These are phyloP conservation scores for Gymnarchus niloticus DNA, from an alignment of 2,113 vertebrate genomes.

Conservation along the genomic window DNA sequence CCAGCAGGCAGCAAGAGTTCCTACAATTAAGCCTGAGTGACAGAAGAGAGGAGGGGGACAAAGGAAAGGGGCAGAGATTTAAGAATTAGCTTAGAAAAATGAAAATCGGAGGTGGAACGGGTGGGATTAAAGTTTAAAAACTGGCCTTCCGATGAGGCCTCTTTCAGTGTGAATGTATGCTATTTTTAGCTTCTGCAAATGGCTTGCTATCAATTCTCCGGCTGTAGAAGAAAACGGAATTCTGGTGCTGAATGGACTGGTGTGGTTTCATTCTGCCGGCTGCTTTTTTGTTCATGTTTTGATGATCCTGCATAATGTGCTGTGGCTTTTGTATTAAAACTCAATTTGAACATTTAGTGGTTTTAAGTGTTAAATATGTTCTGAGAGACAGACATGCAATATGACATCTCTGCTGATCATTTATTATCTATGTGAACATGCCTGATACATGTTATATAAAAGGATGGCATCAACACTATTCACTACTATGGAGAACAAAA, in stretches of 20 bases:
- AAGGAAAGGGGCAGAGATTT: neutral
- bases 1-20: slow-evolving; percentile 79
- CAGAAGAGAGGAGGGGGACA: neutral
- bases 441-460: neutral
- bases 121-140: neutral
- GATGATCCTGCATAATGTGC: neutral
- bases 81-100: neutral
- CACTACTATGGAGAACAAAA: neutral
- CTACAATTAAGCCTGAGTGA: slow-evolving; percentile 76
- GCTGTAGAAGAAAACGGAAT: neutral
- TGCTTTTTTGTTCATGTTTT: neutral
- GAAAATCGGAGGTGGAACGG: neutral
- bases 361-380: slow-evolving; percentile 9
- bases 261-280: neutral
- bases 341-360: slow-evolving; percentile 7
- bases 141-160: neutral
- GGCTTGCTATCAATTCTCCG: neutral
- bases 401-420: neutral
- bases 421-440: neutral
- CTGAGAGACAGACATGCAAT: neutral
- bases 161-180: neutral
- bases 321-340: neutral
- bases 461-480: neutral
- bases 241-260: neutral
- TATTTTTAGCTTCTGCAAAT: slow-evolving; percentile 9